These are phyloP conservation scores for Hydrophis major DNA, from an alignment of 2,797 vertebrate genomes.

Conservation along the genomic window DNA sequence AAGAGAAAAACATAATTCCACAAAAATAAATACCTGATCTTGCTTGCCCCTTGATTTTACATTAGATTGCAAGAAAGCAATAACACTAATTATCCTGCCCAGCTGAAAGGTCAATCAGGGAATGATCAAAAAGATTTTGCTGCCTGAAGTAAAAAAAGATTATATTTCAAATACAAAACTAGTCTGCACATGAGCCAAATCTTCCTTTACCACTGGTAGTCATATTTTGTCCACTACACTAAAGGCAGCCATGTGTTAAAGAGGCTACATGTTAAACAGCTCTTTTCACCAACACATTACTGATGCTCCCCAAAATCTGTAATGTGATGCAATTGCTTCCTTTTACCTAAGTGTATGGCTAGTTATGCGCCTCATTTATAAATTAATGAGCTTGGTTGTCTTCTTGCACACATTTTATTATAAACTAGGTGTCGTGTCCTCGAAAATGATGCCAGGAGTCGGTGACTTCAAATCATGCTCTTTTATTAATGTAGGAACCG, in stretches of 20 bases:
- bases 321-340: neutral
- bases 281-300: neutral
- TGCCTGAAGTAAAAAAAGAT: neutral
- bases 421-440: neutral
- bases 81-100: neutral
- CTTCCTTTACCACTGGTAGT: neutral
- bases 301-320: neutral
- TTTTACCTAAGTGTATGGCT: neutral
- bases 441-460: too few species aligned
- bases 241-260: neutral
- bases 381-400: neutral
- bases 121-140: neutral
- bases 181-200: neutral
- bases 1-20: neutral
- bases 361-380: neutral
- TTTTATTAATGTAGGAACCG: too few species aligned
- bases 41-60: neutral
- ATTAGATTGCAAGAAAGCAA: neutral
- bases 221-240: neutral
- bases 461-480: too few species aligned
- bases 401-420: neutral
- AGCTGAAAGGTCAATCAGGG: neutral
- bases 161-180: neutral
- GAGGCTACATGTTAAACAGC: neutral
- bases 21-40: neutral